phyloP scores from a whole-genome alignment of 2,888 invertebrate genomes.

The Gisinianus flammeolus region DNA sequence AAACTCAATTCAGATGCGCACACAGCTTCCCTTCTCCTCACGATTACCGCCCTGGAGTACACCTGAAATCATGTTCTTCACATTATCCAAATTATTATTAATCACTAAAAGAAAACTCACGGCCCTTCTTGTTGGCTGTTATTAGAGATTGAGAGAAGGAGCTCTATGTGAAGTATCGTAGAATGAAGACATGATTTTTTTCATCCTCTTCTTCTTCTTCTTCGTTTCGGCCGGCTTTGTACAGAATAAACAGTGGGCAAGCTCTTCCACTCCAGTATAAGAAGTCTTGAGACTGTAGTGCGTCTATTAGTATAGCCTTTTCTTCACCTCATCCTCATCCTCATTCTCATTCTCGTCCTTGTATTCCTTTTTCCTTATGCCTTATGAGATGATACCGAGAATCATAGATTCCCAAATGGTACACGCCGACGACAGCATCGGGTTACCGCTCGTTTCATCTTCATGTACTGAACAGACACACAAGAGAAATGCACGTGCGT shows the following conservation, averaged over 20 bases:
- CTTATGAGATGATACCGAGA: not conserved
- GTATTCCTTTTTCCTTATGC: not conserved
- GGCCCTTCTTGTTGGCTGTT: no score
- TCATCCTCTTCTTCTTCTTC: not conserved
- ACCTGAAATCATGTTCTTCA: not conserved
- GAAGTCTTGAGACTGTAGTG: not conserved
- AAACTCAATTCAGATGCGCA: slow-evolving; percentile 1
- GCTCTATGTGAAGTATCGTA: not conserved
- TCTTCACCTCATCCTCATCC: not conserved
- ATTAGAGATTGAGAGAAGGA: not conserved
- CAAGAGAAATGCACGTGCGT: slow-evolving; percentile 37
- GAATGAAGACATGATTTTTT: not conserved
- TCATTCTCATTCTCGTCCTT: not conserved
- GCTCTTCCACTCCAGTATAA: not conserved
- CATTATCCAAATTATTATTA: not conserved
- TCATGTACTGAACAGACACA: not conserved
- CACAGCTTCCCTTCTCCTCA: not conserved
- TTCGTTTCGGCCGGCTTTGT: not conserved
- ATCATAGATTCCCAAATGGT: not conserved
- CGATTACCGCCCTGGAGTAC: not conserved
- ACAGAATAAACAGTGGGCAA: not conserved
- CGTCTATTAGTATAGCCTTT: not conserved
- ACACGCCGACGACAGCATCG: not conserved
- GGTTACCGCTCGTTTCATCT: slow-evolving; percentile 8
- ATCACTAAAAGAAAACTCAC: not conserved